These are phyloP conservation scores for Sogatella furcifera DNA, from an alignment of 1,140 invertebrate species.

Conservation along the genomic window DNA sequence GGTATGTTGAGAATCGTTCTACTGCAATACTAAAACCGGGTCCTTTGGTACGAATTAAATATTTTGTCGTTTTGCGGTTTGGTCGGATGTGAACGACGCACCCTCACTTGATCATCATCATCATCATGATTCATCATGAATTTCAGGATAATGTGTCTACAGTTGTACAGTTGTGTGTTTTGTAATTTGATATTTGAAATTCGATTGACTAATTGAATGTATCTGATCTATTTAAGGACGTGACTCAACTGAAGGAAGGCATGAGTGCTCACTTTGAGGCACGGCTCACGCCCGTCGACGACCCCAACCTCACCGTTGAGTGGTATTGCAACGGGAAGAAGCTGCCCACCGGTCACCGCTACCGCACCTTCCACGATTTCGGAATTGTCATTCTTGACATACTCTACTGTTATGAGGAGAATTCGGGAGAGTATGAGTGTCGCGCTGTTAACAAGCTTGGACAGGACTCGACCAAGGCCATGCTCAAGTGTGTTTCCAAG, in stretches of 20 bases:
- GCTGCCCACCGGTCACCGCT: conserved; percentile 83
- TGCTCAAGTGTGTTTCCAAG: conserved; percentile 77
- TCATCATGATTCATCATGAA: too few species aligned
- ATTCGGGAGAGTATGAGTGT: conserved; percentile 88
- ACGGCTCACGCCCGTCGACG: conserved; percentile 76
- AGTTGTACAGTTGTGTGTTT: too few species aligned
- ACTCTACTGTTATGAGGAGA: conserved; percentile 92
- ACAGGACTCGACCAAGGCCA: conserved; percentile 76
- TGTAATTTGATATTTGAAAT: too few species aligned
- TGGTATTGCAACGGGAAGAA: conserved; percentile 93
- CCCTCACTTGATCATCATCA: too few species aligned
- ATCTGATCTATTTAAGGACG: too few species aligned
- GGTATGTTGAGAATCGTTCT: too few species aligned
- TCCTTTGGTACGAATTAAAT: too few species aligned
- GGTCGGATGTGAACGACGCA: too few species aligned
- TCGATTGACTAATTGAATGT: too few species aligned
- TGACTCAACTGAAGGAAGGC: conserved; percentile 76
- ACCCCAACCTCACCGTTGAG: conserved; percentile 81
- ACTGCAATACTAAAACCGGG: too few species aligned
- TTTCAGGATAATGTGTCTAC: too few species aligned
- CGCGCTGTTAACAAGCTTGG: conserved; percentile 85
- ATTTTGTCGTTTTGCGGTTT: too few species aligned
- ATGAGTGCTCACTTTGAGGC: conserved; percentile 92
- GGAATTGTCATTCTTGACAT: conserved; percentile 94
- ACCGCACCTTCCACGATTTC: conserved; percentile 94